Conservation (phyloP, 2,113 vertebrate species). For the Oreochromis aureus region DNA sequence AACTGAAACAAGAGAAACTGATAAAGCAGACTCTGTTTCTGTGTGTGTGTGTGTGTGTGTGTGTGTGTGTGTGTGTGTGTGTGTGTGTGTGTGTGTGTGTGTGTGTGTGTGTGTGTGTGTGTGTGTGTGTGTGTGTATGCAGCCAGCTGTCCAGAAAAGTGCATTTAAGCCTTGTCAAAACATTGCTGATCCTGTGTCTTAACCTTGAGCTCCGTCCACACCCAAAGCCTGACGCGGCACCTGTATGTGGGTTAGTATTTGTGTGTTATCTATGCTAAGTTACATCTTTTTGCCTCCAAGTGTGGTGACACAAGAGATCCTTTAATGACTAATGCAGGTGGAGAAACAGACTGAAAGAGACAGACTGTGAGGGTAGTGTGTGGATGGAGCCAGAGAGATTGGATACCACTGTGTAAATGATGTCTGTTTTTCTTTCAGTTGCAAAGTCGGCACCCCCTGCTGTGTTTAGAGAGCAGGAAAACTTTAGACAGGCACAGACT, state of each 20-base stretch:
- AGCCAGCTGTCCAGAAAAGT: conserved; percentile 26
- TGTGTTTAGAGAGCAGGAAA: conserved; percentile 47
- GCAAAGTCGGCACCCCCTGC: conserved; percentile 41
- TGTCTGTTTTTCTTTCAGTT: conserved; percentile 54
- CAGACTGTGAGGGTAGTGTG: conserved; percentile 2
- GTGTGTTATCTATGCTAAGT: neutral
- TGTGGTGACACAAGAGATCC: conserved; percentile 41
- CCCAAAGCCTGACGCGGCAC: conserved; percentile 35
- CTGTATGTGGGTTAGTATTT: conserved; percentile 11
- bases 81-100: too few relatives aligned
- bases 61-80: neutral
- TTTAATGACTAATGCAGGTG: conserved; percentile 80
- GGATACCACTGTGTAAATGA: conserved; percentile 56
- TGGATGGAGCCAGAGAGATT: conserved; percentile 45
- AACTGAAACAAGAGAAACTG: neutral
- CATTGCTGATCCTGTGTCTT: conserved; percentile 52
- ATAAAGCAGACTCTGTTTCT: neutral
- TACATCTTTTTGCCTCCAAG: conserved; percentile 1
- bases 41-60: neutral
- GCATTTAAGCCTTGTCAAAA: conserved; percentile 54
- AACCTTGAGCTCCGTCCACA: conserved; percentile 53
- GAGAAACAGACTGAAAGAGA: conserved; percentile 42
- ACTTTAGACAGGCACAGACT: conserved; percentile 58
- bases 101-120: too few relatives aligned
- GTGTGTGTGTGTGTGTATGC: neutral